A percentile compares a stretch with the other conserved stretches of the same genome.
Conservation (phyloP, 2,888 invertebrate genomes). For the Mongoloraphidia duomilia region DNA sequence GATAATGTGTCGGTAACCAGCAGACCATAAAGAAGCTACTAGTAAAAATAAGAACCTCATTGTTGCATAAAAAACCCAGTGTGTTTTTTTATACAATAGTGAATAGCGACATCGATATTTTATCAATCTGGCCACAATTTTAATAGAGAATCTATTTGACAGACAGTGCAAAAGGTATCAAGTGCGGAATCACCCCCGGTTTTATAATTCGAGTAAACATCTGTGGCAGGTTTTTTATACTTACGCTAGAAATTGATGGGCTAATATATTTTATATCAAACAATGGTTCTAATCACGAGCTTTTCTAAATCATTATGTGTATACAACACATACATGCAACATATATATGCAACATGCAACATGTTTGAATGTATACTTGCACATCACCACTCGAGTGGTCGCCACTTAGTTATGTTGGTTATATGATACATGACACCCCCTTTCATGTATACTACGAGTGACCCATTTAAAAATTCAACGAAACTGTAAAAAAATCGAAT, state of each 20-base stretch:
- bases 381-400: slow-evolving; percentile 19
- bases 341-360: not conserved
- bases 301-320: slow-evolving; percentile 22
- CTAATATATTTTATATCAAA: slow-evolving; percentile 20
- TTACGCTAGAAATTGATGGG: slow-evolving; percentile 9
- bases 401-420: slow-evolving; percentile 32
- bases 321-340: slow-evolving; percentile 6
- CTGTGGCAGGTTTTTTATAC: slow-evolving; percentile 6
- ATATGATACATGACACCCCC: slow-evolving; percentile 21
- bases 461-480: no score
- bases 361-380: slow-evolving; percentile 11
- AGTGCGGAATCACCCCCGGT: no score
- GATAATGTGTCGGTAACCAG: no score
- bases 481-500: no score
- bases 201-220: slow-evolving; percentile 4
- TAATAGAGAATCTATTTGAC: slow-evolving; percentile 8
- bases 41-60: no score
- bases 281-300: slow-evolving; percentile 21
- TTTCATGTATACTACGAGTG: no score
- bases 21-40: no score
- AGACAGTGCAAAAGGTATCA: no score
- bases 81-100: not conserved
- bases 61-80: no score
- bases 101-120: slow-evolving; percentile 15
- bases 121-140: slow-evolving; percentile 30